Conservation (phyloP, 1,140 invertebrate species). For the Eufriesea mexicana region DNA sequence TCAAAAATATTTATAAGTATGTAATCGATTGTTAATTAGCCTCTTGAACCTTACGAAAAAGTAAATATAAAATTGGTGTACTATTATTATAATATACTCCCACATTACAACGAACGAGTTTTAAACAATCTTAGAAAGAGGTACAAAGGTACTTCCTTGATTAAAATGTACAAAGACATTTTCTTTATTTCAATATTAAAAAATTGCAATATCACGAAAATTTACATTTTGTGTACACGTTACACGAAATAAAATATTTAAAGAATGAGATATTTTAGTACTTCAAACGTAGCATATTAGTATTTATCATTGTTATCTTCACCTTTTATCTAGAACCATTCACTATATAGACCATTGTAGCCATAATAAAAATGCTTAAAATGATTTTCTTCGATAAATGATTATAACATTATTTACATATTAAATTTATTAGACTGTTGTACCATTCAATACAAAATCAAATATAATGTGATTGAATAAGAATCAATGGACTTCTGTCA, state of each 20-base stretch:
- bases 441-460: neutral
- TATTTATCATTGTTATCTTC: neutral
- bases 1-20: neutral
- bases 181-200: neutral
- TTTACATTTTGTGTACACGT: neutral
- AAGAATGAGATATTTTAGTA: neutral
- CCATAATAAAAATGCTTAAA: neutral
- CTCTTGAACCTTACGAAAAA: too few relatives aligned
- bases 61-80: neutral
- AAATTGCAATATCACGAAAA: neutral
- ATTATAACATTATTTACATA: neutral
- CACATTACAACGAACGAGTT: neutral
- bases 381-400: neutral
- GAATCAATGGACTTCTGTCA: neutral
- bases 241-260: neutral
- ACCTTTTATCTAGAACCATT: neutral
- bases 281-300: neutral
- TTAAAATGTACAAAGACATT: neutral
- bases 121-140: slow-evolving; percentile 4
- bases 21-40: neutral
- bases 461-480: slow-evolving; percentile 14
- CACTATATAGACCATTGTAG: neutral
- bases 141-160: slow-evolving; percentile 16
- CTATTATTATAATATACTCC: neutral
- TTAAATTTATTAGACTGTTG: neutral